phyloP scores from a whole-genome alignment of 2,888 invertebrate species.

The Galeruca laticollis region DNA sequence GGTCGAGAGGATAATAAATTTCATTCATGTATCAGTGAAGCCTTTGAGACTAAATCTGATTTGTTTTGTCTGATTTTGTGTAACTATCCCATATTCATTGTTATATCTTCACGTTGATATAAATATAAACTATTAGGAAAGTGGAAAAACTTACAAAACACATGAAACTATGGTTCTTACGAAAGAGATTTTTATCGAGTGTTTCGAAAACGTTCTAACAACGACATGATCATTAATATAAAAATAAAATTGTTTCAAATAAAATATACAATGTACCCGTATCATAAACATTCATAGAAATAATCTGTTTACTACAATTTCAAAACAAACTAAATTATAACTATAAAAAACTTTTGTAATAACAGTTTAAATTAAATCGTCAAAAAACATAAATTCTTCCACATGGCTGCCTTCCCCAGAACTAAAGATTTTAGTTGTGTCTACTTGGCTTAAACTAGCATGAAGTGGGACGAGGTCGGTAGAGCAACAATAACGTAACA shows the following conservation, averaged over 20 bases:
- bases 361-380: conserved; percentile 17
- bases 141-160: too few relatives aligned
- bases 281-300: neutral
- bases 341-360: conserved; percentile 11
- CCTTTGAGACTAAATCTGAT: too few relatives aligned
- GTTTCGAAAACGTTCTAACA: too few relatives aligned
- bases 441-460: conserved; percentile 62
- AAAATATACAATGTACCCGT: neutral
- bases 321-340: conserved; percentile 13
- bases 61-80: too few relatives aligned
- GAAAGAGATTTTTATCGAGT: too few relatives aligned
- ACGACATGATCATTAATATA: neutral
- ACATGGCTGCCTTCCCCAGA: conserved; percentile 45
- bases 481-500: conserved; percentile 63
- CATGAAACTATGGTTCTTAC: too few relatives aligned
- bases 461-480: conserved; percentile 67
- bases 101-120: too few relatives aligned
- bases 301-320: conserved; percentile 11
- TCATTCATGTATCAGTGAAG: too few relatives aligned
- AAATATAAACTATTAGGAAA: too few relatives aligned
- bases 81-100: too few relatives aligned
- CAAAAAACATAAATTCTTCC: conserved; percentile 34
- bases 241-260: neutral
- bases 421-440: conserved; percentile 55
- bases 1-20: too few relatives aligned